phyloP scores from a whole-genome alignment of 1,140 invertebrate species.

The Papilio machaon region DNA sequence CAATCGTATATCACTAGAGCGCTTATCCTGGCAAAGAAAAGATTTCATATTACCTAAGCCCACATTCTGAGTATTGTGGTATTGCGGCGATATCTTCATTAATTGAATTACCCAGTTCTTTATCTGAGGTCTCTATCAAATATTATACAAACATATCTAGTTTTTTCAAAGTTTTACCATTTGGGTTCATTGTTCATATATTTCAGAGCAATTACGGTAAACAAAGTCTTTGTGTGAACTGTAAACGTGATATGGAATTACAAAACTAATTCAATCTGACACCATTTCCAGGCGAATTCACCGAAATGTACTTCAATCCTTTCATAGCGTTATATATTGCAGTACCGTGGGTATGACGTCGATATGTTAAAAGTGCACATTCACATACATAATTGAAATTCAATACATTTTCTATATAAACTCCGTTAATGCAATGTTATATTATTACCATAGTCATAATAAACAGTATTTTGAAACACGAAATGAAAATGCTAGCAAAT shows the following conservation, averaged over 20 bases:
- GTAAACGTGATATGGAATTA: conserved; percentile 16
- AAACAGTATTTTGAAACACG: not conserved
- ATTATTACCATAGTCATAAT: conserved; percentile 1
- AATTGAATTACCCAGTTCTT: too few relatives aligned
- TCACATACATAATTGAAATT: conserved; percentile 34
- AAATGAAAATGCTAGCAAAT: not conserved
- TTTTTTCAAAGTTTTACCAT: not conserved
- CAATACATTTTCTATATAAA: conserved; percentile 29
- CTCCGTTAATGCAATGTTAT: not conserved
- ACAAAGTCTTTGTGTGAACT: not conserved
- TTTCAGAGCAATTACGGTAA: not conserved
- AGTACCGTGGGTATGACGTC: conserved; percentile 14
- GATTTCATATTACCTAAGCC: not conserved
- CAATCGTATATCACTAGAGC: too few relatives aligned
- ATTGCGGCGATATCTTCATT: not conserved
- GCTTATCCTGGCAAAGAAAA: not conserved
- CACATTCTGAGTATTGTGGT: not conserved
- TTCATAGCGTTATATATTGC: conserved; percentile 30
- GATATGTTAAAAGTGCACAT: conserved; percentile 28
- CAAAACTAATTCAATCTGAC: conserved; percentile 28
- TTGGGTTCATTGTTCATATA: not conserved
- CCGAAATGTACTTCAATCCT: conserved; percentile 19
- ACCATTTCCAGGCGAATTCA: conserved; percentile 9
- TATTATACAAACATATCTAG: not conserved
- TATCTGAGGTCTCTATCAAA: not conserved